Base-by-base conservation (phyloP, 2,888 invertebrate species). In the Drepanosiphum platanoidis region DNA sequence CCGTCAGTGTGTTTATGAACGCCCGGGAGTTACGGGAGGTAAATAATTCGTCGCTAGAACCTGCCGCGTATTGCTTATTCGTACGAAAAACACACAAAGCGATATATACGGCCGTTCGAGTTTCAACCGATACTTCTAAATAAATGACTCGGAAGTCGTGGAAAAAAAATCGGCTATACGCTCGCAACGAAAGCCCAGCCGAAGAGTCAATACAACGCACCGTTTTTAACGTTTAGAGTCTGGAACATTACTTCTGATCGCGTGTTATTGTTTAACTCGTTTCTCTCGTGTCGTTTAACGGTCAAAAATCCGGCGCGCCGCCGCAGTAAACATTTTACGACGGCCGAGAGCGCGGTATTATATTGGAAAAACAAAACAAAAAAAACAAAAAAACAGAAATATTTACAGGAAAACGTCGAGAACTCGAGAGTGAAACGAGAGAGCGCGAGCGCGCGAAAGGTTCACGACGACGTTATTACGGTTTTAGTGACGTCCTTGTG, bases 191-290 rank as follows among this genome's bases (percentile, higher is more conserved):
- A 61, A 39, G 36, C 30, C n/a, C 22, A 30, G 36, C 30, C 61
- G 9, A 30, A 18, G 15, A 39, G 77, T 30, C 22, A 27, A 39
- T 61, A 39, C 39, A 27, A 39, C 39, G 30, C 39, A 39, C 61
- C 30, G 18, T 77, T 64, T 61, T 77, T 61, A 77, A 77, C 77
- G 27, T 77, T 64, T n/a, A n/a, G 30, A 22, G 61, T 39, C 61
- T 39, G 77, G 18, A 27, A 77, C 39, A 39, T 77, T 39, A 39
- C 36, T 32, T 66, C 34, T 18, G 32, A 66, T 66, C n/a, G 58
- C 11, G 61, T 9, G 61, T 22, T 61, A 32, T 61, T 66, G 4
- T 64, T 77, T 11, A 39, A 77, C 77, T 27, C 30, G 39, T 9
- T 9, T 61, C 18, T 58, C 34, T 58, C 8, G 22, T 15, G 9